Conservation (phyloP, 2,113 vertebrate species). For the Elephantulus edwardii region DNA sequence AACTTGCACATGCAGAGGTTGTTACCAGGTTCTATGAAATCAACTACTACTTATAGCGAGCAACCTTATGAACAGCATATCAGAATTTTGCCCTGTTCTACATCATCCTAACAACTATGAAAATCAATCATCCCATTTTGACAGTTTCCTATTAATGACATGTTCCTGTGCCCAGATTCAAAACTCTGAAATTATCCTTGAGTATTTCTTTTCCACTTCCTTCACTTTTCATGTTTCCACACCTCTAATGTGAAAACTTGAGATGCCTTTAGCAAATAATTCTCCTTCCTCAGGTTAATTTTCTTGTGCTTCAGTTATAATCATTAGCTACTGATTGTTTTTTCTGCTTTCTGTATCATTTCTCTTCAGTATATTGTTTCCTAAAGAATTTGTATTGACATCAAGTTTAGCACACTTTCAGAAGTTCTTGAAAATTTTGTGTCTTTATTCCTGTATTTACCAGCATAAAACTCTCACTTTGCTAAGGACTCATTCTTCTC, state of each 20-base stretch:
- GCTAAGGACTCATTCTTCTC: neutral
- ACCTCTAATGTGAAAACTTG: neutral
- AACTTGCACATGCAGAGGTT: too few relatives aligned
- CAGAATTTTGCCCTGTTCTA: too few relatives aligned
- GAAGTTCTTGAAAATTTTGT: conserved; percentile 24
- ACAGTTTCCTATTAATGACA: conserved; percentile 8
- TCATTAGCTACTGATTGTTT: neutral
- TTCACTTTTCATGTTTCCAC: neutral
- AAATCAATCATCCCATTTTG: conserved; percentile 30
- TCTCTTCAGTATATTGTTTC: conserved; percentile 8
- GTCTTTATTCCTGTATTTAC: conserved; percentile 13
- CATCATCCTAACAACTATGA: neutral
- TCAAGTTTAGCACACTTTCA: neutral
- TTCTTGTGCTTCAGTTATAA: neutral
- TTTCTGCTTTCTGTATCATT: neutral
- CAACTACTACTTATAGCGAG: too few relatives aligned
- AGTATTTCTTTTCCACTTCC: conserved; percentile 5
- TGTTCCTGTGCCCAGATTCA: conserved; percentile 17
- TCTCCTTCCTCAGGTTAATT: neutral
- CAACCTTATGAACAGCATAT: too few relatives aligned
- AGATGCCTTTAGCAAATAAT: conserved; percentile 10
- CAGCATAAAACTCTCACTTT: conserved; percentile 25
- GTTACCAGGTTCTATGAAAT: too few relatives aligned
- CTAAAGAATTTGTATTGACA: neutral
- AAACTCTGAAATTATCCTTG: conserved; percentile 19